These are phyloP conservation scores for Ectropis crepuscularia DNA, from an alignment of 2,888 invertebrate genomes.

Conservation along the genomic window DNA sequence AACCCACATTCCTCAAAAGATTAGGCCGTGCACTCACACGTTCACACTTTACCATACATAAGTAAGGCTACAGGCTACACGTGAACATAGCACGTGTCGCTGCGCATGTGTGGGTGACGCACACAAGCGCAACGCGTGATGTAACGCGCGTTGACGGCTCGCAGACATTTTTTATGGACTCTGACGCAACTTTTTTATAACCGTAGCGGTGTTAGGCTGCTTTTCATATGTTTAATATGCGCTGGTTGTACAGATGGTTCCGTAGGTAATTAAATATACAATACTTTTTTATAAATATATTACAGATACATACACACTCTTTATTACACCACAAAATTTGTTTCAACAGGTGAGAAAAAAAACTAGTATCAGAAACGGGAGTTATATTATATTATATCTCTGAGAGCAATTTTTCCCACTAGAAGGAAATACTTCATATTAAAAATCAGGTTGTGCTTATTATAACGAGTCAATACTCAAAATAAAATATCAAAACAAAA, in stretches of 20 bases:
- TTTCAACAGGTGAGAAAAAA: no score
- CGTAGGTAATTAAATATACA: slow-evolving; percentile 19
- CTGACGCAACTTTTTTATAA: slow-evolving; percentile 82
- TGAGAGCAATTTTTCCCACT: no score
- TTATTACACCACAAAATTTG: no score
- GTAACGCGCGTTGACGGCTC: slow-evolving; percentile 79
- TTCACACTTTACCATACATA: slow-evolving; percentile 4
- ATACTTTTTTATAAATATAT: no score
- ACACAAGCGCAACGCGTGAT: slow-evolving; percentile 64
- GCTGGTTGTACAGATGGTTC: slow-evolving; percentile 38
- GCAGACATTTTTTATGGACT: slow-evolving; percentile 83
- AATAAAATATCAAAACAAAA: no score
- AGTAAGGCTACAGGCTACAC: slow-evolving; percentile 23
- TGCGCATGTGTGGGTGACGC: slow-evolving; percentile 47
- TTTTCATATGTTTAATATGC: slow-evolving; percentile 43
- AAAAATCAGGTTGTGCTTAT: no score
- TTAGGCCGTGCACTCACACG: slow-evolving; percentile 67
- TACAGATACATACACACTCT: no score
- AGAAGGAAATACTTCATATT: no score
- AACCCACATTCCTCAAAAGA: slow-evolving; percentile 82
- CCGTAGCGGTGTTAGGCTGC: slow-evolving; percentile 64
- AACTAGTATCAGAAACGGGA: no score
- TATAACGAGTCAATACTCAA: no score
- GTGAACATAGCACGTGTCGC: slow-evolving; percentile 47
- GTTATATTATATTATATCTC: no score